Base-by-base conservation (phyloP, 2,888 invertebrate species). In the Lasioglossum calceatum region DNA sequence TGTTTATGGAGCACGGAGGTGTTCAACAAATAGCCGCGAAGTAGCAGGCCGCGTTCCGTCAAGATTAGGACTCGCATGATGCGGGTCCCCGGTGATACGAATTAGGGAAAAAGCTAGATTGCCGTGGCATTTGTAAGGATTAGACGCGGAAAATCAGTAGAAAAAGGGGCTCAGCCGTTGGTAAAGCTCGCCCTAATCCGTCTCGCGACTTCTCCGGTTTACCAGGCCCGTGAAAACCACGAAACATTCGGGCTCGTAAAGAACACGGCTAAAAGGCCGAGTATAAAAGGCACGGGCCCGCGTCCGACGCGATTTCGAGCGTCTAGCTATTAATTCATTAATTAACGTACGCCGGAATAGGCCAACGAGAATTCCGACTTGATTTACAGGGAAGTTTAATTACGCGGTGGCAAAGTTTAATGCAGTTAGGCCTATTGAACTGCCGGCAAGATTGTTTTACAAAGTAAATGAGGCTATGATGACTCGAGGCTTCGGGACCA, bases 381-480 rank as follows among this genome's bases (percentile, higher is more conserved):
- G 78, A 90, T 91, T 88, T 87, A 89, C 87, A 88, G 87, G 86
- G 80, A 93, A 94, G 93, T 94, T 95, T 95, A 94, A 95, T 94
- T 95, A 94, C 93, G 92, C 91, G 93, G 91, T 92, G 92, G 92
- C 89, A 94, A 75, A 94, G 93, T 94, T 94, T 94, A 92, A 93
- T 94, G 93, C 91, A 94, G 93, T 94, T 93, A 92, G 92, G 92
- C 91, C 91, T 91, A 92, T 93, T 91, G 93, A 92, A 91, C 93
- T 93, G 90, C 90, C 89, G 92, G 92, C 90, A 90, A 93, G 93
- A 95, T 94, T 95, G 93, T 94, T 94, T 94, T 93, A 93, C 93
- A 90, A 92, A 93, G 93, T 94, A 95, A 95, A 95, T 95, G 94
- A 95, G 95, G 91, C 93, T 94, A 94, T 94, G 94, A 95, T 95